These are phyloP conservation scores for Heterotilapia buettikoferi DNA, from an alignment of 2,113 vertebrate genomes.

Conservation along the genomic window DNA sequence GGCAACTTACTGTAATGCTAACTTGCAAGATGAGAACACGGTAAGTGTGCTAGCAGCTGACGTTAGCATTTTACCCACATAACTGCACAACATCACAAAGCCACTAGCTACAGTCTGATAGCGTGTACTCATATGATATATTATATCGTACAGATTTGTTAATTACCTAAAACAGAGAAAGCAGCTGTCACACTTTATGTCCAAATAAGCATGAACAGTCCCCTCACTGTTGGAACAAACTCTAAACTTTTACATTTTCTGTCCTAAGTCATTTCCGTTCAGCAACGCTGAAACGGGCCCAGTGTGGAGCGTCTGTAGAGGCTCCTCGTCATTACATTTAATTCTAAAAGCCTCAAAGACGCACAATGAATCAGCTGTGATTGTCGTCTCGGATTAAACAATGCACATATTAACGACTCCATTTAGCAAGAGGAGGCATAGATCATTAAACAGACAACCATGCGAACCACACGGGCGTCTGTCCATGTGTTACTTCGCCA, in stretches of 20 bases:
- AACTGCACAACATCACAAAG: not conserved
- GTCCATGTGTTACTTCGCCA: not conserved
- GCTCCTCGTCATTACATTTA: not conserved
- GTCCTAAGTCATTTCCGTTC: not conserved
- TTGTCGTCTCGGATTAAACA: conserved; percentile 23
- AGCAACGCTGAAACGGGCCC: not conserved
- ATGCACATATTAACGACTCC: conserved; percentile 44
- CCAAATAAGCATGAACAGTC: not conserved
- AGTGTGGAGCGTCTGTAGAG: not conserved
- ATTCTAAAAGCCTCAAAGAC: not conserved
- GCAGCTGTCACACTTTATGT: not conserved
- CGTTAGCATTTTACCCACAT: not conserved
- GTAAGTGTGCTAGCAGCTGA: not conserved
- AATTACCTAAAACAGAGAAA: not conserved
- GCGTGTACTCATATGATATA: not conserved
- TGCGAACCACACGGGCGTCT: not conserved
- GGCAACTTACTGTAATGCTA: not conserved
- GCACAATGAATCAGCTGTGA: conserved; percentile 16
- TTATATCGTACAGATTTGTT: not conserved
- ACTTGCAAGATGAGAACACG: not conserved
- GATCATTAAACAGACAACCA: conserved; percentile 9
- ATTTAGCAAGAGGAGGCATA: conserved; percentile 7
- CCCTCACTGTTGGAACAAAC: not conserved
- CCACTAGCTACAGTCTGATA: not conserved
- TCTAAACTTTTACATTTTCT: not conserved